A percentile compares a stretch with the other conserved stretches of the same genome.
Conservation (phyloP, 2,888 invertebrate genomes). For the Dichetophora obliterata region DNA sequence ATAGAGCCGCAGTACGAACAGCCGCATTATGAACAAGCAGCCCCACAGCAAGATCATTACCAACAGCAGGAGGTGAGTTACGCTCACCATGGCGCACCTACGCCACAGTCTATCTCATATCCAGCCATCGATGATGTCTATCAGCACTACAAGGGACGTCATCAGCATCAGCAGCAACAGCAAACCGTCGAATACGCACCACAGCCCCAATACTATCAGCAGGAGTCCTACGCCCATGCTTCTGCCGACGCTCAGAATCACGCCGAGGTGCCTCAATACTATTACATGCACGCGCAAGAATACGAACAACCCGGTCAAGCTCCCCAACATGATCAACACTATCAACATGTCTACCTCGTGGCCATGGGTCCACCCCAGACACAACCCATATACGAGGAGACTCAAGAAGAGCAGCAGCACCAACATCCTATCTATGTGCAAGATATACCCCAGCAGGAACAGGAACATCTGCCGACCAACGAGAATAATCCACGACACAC, state of each 20-base stretch:
- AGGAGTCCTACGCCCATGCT: conserved; percentile 44
- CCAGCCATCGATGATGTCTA: conserved; percentile 64
- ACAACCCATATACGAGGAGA: conserved; percentile 20
- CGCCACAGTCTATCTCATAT: conserved; percentile 56
- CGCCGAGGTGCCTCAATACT: conserved; percentile 53
- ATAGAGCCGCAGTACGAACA: conserved; percentile 40
- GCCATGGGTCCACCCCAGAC: conserved; percentile 53
- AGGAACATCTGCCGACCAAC: conserved; percentile 52
- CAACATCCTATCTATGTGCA: conserved; percentile 22
- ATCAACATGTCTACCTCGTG: conserved; percentile 63
- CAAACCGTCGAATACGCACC: conserved; percentile 42
- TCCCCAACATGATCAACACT: conserved; percentile 45
- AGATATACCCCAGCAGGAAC: conserved; percentile 36
- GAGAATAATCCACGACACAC: conserved; percentile 68
- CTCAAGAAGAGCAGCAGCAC: conserved; percentile 12
- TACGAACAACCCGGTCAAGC: conserved; percentile 30
- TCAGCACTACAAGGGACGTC: conserved; percentile 62
- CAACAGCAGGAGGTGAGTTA: conserved; percentile 17
- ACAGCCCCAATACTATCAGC: conserved; percentile 41
- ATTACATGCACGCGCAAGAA: conserved; percentile 56
- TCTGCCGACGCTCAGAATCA: conserved; percentile 52
- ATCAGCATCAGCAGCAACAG: conserved; percentile 51
- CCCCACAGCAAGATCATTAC: conserved; percentile 35
- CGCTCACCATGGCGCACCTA: conserved; percentile 53
- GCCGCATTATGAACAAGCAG: conserved; percentile 32